Conservation (phyloP, 2,113 vertebrate genomes). For the Cephalopholis sonnerati region DNA sequence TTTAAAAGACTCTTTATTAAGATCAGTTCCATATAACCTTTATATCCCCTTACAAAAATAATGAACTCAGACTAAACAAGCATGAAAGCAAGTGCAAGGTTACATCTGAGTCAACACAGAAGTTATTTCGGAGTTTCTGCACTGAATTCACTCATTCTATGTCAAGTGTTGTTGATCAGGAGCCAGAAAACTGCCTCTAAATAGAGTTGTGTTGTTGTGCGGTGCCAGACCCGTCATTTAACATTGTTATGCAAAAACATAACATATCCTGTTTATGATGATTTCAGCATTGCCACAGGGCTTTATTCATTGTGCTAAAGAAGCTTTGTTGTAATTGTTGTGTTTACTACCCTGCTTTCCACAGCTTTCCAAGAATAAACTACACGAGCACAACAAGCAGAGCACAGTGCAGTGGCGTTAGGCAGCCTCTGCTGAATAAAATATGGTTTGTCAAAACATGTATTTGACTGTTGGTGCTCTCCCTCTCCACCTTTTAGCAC, state of each 20-base stretch:
- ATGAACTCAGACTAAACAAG: not conserved
- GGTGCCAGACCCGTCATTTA: constrained; percentile 25
- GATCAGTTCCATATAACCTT: not conserved
- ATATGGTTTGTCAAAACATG: constrained; percentile 15
- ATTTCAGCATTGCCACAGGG: constrained; percentile 31
- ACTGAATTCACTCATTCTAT: not conserved
- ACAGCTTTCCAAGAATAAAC: constrained; percentile 26
- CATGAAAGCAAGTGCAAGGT: not conserved
- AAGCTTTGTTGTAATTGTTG: constrained; percentile 36
- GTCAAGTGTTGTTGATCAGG: constrained; percentile 13
- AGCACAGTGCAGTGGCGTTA: not conserved
- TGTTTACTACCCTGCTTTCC: constrained; percentile 20
- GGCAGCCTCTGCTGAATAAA: not conserved
- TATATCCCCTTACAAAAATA: not conserved
- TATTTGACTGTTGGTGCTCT: constrained; percentile 9
- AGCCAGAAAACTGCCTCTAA: constrained; percentile 25
- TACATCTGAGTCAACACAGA: not conserved
- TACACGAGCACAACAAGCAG: not conserved
- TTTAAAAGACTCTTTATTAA: not conserved
- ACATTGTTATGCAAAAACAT: constrained; percentile 27
- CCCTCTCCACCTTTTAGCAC: constrained; percentile 3
- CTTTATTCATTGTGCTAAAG: constrained; percentile 21
- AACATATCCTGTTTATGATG: constrained; percentile 27
- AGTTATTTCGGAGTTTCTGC: not conserved
- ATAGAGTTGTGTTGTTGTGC: not conserved